These are phyloP conservation scores for Paedocypris micromegethes DNA, from an alignment of 2,797 vertebrate genomes.

Conservation along the genomic window DNA sequence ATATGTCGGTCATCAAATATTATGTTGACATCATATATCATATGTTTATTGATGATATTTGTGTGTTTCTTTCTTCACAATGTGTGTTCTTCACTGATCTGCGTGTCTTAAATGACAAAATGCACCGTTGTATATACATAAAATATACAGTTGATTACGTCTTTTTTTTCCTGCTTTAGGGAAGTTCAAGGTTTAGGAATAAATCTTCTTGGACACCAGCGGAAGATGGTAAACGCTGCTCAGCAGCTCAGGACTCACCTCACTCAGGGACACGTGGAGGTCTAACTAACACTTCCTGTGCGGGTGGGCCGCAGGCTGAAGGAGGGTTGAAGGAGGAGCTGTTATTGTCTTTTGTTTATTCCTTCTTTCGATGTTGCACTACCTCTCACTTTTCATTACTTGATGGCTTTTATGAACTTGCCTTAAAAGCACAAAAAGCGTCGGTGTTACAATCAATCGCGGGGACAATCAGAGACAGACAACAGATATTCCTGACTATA, in stretches of 20 bases:
- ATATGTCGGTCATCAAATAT: no score
- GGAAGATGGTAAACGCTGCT: constrained; percentile 89
- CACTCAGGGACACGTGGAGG: constrained; percentile 74
- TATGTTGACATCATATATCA: no score
- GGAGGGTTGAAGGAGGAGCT: constrained; percentile 22
- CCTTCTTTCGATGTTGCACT: constrained; percentile 32
- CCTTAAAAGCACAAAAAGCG: constrained; percentile 35
- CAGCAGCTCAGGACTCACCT: constrained; percentile 77
- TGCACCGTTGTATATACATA: no score
- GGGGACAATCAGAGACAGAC: constrained; percentile 62
- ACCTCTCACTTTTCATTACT: constrained; percentile 25
- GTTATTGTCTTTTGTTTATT: constrained; percentile 9
- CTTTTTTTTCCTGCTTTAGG: constrained; percentile 58
- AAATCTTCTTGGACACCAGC: constrained; percentile 89
- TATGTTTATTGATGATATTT: no score
- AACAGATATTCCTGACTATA: constrained; percentile 7
- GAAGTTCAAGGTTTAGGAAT: constrained; percentile 90
- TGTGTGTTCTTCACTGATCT: no score
- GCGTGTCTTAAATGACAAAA: no score
- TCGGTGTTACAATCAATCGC: constrained; percentile 61
- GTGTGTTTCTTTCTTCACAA: no score
- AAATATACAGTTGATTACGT: no score
- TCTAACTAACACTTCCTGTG: constrained; percentile 49
- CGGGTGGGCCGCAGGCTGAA: no score
- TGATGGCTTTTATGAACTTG: constrained; percentile 26